phyloP scores from a whole-genome alignment of 2,888 invertebrate genomes.

The Xylota sylvarum region DNA sequence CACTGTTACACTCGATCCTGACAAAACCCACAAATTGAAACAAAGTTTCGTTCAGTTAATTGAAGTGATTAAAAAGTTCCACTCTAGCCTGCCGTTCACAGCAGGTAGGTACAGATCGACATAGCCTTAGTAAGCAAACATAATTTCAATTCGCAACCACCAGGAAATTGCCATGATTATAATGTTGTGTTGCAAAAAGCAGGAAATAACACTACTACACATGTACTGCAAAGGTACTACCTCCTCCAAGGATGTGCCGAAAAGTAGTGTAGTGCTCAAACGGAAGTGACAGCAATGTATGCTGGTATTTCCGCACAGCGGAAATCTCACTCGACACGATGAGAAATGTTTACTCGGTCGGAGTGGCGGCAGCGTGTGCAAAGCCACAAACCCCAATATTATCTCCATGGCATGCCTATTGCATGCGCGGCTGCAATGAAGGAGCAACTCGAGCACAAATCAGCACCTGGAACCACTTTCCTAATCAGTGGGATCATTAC shows the following conservation, averaged over 20 bases:
- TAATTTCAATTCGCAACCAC: constrained; percentile 55
- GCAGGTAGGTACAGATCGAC: background rate
- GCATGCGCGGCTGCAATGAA: constrained; percentile 31
- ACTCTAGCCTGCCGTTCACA: background rate
- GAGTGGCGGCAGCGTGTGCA: background rate
- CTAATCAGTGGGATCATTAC: constrained; percentile 50
- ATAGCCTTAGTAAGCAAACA: constrained; percentile 46
- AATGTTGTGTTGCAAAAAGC: constrained; percentile 54
- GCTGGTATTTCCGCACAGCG: constrained; percentile 56
- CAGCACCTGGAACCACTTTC: constrained; percentile 24
- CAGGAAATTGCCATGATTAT: constrained; percentile 65
- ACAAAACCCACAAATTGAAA: constrained; percentile 73
- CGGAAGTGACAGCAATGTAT: constrained; percentile 62
- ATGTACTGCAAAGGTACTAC: background rate
- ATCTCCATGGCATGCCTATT: constrained; percentile 15
- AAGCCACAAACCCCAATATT: constrained; percentile 3
- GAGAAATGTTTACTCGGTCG: constrained; percentile 47
- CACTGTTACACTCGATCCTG: constrained; percentile 23
- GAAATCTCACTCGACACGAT: constrained; percentile 62
- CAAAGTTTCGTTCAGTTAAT: constrained; percentile 72
- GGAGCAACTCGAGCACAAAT: constrained; percentile 16
- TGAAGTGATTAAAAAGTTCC: constrained; percentile 69
- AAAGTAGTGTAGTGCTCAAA: constrained; percentile 17
- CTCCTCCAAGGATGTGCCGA: background rate
- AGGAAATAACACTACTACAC: constrained; percentile 8